phyloP scores from a whole-genome alignment of 23 tunicate genomes.

The Ciona savignyi region DNA sequence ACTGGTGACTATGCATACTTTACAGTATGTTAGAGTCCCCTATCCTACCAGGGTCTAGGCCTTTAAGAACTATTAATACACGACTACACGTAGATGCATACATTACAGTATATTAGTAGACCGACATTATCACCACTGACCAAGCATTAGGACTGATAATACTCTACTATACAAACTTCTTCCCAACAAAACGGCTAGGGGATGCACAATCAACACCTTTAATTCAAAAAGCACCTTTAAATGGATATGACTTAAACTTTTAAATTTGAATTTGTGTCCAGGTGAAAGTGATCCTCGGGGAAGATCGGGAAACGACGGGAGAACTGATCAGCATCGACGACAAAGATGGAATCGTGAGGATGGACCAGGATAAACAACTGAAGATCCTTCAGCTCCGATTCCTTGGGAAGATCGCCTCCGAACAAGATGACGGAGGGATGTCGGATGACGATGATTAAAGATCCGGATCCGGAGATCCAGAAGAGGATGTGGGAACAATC shows the following conservation, averaged over 20 bases:
- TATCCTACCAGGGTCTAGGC: too few species aligned
- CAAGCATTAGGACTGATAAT: too few species aligned
- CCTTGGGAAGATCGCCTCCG: slow-evolving; percentile 81
- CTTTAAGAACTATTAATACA: too few species aligned
- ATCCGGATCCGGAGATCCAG: not conserved
- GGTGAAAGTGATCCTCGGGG: slow-evolving; percentile 98
- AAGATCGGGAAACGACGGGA: slow-evolving; percentile 92
- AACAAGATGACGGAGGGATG: slow-evolving; percentile 35
- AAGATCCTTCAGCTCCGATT: slow-evolving; percentile 95
- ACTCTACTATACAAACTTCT: too few species aligned
- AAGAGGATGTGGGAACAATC: not conserved
- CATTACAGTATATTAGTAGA: not conserved
- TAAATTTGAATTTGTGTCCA: slow-evolving; percentile 1
- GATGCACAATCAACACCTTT: too few species aligned
- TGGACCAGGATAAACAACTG: slow-evolving; percentile 95
- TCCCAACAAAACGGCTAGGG: too few species aligned
- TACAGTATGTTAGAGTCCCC: too few species aligned
- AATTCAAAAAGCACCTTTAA: too few species aligned
- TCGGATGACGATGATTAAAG: slow-evolving; percentile 33
- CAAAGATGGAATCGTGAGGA: slow-evolving; percentile 98
- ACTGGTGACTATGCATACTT: too few species aligned
- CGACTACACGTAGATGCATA: too few species aligned
- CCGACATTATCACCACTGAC: not conserved
- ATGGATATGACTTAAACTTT: too few species aligned
- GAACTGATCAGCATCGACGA: slow-evolving; percentile 95